Conservation (phyloP, 2,888 invertebrate genomes). For the Ichneumoninae sp. region DNA sequence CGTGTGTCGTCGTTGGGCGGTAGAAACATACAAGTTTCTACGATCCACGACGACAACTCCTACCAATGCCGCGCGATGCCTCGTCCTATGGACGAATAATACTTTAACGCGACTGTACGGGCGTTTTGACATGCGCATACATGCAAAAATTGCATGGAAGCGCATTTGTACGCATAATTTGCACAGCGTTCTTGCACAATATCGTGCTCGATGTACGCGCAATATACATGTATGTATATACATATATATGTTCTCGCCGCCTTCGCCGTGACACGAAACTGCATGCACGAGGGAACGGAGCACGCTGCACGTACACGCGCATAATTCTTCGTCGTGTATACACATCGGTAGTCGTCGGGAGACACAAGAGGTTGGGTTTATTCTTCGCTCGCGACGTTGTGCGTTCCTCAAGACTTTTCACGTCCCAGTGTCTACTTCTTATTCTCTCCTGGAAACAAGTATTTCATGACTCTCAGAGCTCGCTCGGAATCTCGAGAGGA, state of each 20-base stretch:
- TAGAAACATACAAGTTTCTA: slow-evolving; percentile 52
- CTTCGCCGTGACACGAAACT: slow-evolving; percentile 11
- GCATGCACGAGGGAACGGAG: slow-evolving; percentile 2
- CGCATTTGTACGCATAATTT: slow-evolving; percentile 35
- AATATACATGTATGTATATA: not conserved
- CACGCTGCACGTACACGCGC: slow-evolving; percentile 15
- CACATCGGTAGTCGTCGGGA: slow-evolving; percentile 10
- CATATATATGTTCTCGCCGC: not conserved
- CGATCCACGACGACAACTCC: slow-evolving; percentile 19
- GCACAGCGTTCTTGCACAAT: slow-evolving; percentile 41
- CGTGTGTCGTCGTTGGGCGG: slow-evolving; percentile 31
- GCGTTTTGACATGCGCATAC: not conserved
- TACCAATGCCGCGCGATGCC: slow-evolving; percentile 5
- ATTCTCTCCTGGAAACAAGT: slow-evolving; percentile 11
- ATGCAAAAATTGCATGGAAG: not conserved
- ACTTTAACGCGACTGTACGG: not conserved
- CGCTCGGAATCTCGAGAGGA: slow-evolving; percentile 40
- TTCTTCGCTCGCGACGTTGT: slow-evolving; percentile 50
- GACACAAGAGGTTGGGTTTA: slow-evolving; percentile 38
- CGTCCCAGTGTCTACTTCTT: slow-evolving; percentile 24
- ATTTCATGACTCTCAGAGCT: slow-evolving; percentile 11
- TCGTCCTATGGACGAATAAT: slow-evolving; percentile 3
- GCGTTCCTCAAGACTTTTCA: slow-evolving; percentile 44
- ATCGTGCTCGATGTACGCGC: slow-evolving; percentile 28
- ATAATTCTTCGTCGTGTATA: not conserved